A percentile compares a stretch with the other conserved stretches of the same genome.
phyloP scores from a whole-genome alignment of 2,888 invertebrate species.

The Hyppa rectilinea region DNA sequence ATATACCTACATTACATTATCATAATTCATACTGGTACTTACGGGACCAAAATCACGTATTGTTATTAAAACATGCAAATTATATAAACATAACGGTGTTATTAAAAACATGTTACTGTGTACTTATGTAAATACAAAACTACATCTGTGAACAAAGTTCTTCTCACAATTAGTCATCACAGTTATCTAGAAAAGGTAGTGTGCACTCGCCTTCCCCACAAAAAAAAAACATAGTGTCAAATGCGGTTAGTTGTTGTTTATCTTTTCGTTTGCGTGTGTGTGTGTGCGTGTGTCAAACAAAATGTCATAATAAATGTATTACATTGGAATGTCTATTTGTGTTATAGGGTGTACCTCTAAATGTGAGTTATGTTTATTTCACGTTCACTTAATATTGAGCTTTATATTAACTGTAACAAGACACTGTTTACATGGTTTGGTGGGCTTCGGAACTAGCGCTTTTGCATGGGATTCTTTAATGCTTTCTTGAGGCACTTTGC shows the following conservation, averaged over 20 bases:
- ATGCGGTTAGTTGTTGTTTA: conserved; percentile 55
- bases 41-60: neutral
- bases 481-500: conserved; percentile 70
- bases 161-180: conserved; percentile 37
- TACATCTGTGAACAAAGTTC: conserved; percentile 1
- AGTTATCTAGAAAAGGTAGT: conserved; percentile 32
- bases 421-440: conserved; percentile 46
- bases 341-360: conserved; percentile 62
- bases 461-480: conserved; percentile 71
- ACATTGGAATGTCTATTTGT: conserved; percentile 61
- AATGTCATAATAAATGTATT: conserved; percentile 52
- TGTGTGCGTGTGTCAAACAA: conserved; percentile 47
- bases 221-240: conserved; percentile 39
- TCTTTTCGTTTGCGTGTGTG: conserved; percentile 57
- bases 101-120: conserved; percentile 24
- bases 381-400: conserved; percentile 53
- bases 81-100: neutral
- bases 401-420: conserved; percentile 55
- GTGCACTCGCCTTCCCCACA: conserved; percentile 65
- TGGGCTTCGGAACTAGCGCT: conserved; percentile 65
- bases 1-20: neutral
- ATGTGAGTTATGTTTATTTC: conserved; percentile 61
- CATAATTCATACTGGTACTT: neutral
- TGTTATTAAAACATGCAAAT: conserved; percentile 9
- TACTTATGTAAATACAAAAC: conserved; percentile 25